Percentiles rank a stretch among this genome's conserved stretches.
Evolutionary conservation across 2,888 invertebrate species (phyloP).

Genomic region (Chaetoderma sp.): DNA sequence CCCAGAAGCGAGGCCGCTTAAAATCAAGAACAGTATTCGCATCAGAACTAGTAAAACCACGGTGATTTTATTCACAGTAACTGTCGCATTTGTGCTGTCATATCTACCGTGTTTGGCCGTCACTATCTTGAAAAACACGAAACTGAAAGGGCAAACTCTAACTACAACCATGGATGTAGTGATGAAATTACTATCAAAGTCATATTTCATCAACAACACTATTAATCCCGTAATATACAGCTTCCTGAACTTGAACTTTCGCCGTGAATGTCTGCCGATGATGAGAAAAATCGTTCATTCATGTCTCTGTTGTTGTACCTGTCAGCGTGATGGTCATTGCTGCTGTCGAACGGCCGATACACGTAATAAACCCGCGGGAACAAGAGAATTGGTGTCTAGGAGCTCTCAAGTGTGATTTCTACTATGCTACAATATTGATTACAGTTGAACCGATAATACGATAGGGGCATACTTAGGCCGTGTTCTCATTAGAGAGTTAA

Average conservation of each 20-base stretch:
- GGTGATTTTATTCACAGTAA: conserved; percentile 44
- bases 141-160: conserved; percentile 35
- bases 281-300: conserved; percentile 35
- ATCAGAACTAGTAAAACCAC: conserved; percentile 33
- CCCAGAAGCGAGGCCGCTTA: not conserved
- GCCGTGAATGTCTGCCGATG: conserved; percentile 34
- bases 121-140: conserved; percentile 38
- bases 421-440: too few relatives aligned
- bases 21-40: not conserved
- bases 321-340: too few relatives aligned
- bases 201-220: conserved; percentile 50
- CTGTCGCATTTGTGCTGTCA: conserved; percentile 46
- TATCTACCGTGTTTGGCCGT: conserved; percentile 47
- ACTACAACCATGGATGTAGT: conserved; percentile 36
- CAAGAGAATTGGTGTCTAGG: too few relatives aligned
- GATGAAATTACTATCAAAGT: conserved; percentile 42
- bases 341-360: too few relatives aligned
- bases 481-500: too few relatives aligned
- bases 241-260: conserved; percentile 47
- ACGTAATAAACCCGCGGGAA: too few relatives aligned
- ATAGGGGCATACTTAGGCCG: too few relatives aligned
- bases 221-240: conserved; percentile 53
- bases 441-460: too few relatives aligned
- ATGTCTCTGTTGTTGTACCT: not conserved
- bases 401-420: too few relatives aligned